These are phyloP conservation scores for Agrilus biguttatus DNA, from an alignment of 2,888 invertebrate species.

Conservation along the genomic window DNA sequence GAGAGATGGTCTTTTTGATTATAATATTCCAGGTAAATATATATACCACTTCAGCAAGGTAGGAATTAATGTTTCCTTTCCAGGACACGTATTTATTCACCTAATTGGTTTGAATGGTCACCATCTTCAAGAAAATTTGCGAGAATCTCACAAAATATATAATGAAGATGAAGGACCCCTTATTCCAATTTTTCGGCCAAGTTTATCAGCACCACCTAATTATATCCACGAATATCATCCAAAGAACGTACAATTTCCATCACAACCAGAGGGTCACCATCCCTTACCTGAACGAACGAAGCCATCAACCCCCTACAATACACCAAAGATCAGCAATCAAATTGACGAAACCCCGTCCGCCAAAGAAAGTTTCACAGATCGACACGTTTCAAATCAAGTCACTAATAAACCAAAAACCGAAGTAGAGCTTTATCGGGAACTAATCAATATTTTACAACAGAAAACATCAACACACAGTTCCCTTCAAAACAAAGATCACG, in stretches of 20 bases:
- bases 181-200: too few species aligned
- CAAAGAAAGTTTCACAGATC: slow-evolving; percentile 29
- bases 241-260: background rate
- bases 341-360: background rate
- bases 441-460: slow-evolving; percentile 23
- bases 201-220: background rate
- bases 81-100: too few species aligned
- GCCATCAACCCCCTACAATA: slow-evolving; percentile 1
- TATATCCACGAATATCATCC: background rate
- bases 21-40: slow-evolving; percentile 37
- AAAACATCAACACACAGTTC: background rate
- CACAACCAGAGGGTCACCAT: background rate
- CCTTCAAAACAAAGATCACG: background rate
- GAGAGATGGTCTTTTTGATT: slow-evolving; percentile 30
- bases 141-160: too few species aligned
- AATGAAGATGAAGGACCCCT: too few species aligned
- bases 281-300: too few species aligned
- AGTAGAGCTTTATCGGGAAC: slow-evolving; percentile 10
- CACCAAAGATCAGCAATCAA: background rate
- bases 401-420: slow-evolving; percentile 1
- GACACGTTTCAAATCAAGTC: slow-evolving; percentile 29
- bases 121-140: too few species aligned
- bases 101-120: too few species aligned
- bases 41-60: slow-evolving; percentile 45
- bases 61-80: too few species aligned